Evolutionary conservation across 2,888 invertebrate species (phyloP), one percentile per base, ranked within the genome.

Genomic region (Vesta saturnalis): DNA sequence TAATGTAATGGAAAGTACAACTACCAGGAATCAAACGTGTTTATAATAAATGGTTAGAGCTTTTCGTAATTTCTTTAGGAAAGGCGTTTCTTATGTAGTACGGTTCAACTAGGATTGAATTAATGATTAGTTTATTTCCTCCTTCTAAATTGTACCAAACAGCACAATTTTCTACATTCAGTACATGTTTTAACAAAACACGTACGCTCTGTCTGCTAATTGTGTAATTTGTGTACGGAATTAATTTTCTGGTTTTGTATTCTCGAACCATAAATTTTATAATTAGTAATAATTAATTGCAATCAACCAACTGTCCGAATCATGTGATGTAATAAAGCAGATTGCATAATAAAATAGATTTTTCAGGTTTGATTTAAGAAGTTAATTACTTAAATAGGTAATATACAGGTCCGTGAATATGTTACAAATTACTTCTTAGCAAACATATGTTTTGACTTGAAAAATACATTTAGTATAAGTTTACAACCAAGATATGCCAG

Each of bases 101-200:
- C n/a, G n/a, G 39, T 12, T 39, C n/a, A n/a, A 39, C 39, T n/a
- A n/a, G n/a, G 39, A n/a, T 39, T 39, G n/a, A 39, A 39, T 39
- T 39, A 39, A 39, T 39, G 39, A 39, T 39, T 39, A n/a, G 39
- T 39, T 39, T 39, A 39, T 39, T 39, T 39, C 39, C 39, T n/a
- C 39, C 8, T n/a, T 39, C 39, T 39, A 39, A 39, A 39, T 39
- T 39, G 12, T 39, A 39, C 39, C 12, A n/a, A n/a, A n/a, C n/a
- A n/a, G 39, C 39, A 1, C 2, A 1, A 4, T 39, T 39, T 8
- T 39, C 2, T n/a, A 39, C 8, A 4, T 8, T 4, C 3, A 4
- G 8, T 1, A 8, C 8, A 39, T 39, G 39, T 39, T 39, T 39
- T 39, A 39, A 39, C 39, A 39, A 39, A 8, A 39, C 39, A 39